These are phyloP conservation scores for Flexamia atlantica DNA, from an alignment of 2,888 invertebrate genomes.

Conservation along the genomic window DNA sequence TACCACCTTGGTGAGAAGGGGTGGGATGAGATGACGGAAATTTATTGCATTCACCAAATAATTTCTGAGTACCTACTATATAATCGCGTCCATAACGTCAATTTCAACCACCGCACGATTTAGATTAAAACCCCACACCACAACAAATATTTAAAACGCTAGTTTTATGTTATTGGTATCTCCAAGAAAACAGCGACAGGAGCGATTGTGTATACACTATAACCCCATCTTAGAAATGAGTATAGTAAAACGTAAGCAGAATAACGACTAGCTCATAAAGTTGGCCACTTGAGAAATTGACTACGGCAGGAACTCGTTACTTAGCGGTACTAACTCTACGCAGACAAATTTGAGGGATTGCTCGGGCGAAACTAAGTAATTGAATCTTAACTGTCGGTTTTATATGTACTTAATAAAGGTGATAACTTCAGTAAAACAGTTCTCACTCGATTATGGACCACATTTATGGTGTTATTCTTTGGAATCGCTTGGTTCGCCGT, in stretches of 20 bases:
- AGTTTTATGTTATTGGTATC: too few species aligned
- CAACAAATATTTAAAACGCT: too few species aligned
- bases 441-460: conserved; percentile 13
- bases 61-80: too few species aligned
- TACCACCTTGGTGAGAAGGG: too few species aligned
- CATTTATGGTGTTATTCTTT: conserved; percentile 17
- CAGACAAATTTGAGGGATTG: conserved; percentile 55
- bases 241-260: conserved; percentile 39
- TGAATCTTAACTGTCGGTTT: conserved; percentile 50
- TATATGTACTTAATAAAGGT: conserved; percentile 51
- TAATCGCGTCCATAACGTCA: too few species aligned
- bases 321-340: conserved; percentile 53
- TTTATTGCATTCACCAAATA: too few species aligned
- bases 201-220: neutral
- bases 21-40: too few species aligned
- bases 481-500: neutral
- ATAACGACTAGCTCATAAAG: conserved; percentile 39
- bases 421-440: conserved; percentile 28
- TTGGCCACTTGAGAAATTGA: conserved; percentile 50
- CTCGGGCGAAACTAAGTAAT: conserved; percentile 49
- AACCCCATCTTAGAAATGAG: conserved; percentile 1
- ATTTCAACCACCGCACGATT: too few species aligned
- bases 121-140: too few species aligned
- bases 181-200: neutral
- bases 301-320: conserved; percentile 44